phyloP scores from a whole-genome alignment of 2,113 vertebrate genomes.

The Tragelaphus imberbis region DNA sequence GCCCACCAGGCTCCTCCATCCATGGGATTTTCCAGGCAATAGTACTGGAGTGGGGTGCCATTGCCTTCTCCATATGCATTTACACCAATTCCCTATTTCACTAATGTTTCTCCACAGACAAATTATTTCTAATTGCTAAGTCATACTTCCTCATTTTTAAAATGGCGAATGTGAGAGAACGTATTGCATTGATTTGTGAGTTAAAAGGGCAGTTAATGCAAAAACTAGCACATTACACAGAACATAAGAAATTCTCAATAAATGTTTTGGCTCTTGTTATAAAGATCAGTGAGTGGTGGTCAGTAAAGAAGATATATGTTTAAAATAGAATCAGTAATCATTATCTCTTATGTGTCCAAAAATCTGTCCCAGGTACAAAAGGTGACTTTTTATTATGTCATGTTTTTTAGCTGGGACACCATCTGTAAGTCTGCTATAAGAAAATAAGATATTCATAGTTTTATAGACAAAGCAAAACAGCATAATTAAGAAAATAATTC shows the following conservation, averaged over 20 bases:
- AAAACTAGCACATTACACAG: neutral
- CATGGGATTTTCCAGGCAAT: too few species aligned
- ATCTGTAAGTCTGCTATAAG: neutral
- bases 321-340: neutral
- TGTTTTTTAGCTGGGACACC: neutral
- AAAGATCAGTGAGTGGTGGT: neutral
- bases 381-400: neutral
- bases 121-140: neutral
- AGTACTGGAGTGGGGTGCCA: too few species aligned
- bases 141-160: neutral
- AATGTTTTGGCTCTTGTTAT: neutral
- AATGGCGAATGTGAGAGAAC: neutral
- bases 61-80: neutral
- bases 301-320: neutral
- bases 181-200: neutral
- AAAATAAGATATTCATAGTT: conserved; percentile 35
- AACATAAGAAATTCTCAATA: neutral
- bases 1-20: too few species aligned
- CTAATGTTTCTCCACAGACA: neutral
- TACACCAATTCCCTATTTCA: neutral
- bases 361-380: neutral
- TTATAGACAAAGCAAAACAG: conserved; percentile 55
- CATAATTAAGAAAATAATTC: conserved; percentile 69
- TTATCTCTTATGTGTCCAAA: neutral
- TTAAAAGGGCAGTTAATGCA: neutral